Evolutionary conservation across 1,140 invertebrate species (phyloP).

Genomic region (Mylabris phalerata): DNA sequence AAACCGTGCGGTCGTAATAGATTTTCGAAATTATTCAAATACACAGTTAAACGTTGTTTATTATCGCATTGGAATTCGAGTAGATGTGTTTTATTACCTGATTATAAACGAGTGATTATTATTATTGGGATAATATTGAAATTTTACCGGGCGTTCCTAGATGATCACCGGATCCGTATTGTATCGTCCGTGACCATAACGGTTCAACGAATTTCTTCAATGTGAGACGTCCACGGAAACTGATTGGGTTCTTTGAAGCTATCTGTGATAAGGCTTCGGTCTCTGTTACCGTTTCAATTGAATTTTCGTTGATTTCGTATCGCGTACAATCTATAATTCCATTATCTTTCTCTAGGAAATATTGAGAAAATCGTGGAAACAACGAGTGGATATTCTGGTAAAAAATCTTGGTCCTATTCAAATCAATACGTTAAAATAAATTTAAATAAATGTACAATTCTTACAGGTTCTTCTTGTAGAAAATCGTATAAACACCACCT

Average conservation of each 20-base stretch:
- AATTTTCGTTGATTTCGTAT: not conserved
- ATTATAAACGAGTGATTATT: not conserved
- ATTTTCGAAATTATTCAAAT: conserved; percentile 18
- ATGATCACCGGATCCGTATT: not conserved
- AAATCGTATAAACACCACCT: no score
- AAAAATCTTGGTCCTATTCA: not conserved
- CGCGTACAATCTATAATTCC: not conserved
- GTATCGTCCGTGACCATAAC: not conserved
- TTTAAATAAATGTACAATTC: not conserved
- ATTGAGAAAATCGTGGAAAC: not conserved
- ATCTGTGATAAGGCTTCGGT: not conserved
- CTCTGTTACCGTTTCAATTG: not conserved
- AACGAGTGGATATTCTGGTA: not conserved
- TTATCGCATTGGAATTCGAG: not conserved
- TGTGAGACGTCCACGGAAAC: not conserved
- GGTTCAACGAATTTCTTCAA: not conserved
- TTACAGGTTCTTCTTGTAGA: not conserved
- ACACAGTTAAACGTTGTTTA: not conserved
- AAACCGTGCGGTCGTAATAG: conserved; percentile 5
- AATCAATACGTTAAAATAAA: not conserved
- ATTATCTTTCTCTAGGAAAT: not conserved
- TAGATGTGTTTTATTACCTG: conserved; percentile 2
- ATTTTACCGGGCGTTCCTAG: not conserved
- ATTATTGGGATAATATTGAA: not conserved
- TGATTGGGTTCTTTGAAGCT: not conserved